Percentiles rank a stretch among this genome's conserved stretches.
Conservation (phyloP, 2,113 vertebrate genomes). For the Proterorhinus semilunaris region DNA sequence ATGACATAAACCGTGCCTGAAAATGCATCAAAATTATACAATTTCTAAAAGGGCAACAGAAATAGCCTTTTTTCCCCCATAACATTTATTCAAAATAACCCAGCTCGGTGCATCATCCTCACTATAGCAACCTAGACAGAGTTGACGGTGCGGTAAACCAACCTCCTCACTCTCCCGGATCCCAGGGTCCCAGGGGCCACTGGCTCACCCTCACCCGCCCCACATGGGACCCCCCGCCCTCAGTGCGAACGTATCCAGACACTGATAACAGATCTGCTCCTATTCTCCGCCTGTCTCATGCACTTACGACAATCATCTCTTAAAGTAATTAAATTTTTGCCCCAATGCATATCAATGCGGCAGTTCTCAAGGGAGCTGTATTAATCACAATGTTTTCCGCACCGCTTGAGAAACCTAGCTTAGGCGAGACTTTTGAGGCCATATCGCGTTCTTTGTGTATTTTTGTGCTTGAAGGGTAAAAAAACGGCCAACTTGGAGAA, state of each 20-base stretch:
- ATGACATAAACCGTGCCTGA: neutral
- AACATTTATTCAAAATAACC: slow-evolving; percentile 23
- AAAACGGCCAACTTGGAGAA: slow-evolving; percentile 37
- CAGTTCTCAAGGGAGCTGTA: slow-evolving; percentile 65
- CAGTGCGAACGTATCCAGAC: slow-evolving; percentile 42
- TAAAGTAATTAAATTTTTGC: slow-evolving; percentile 82
- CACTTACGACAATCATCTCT: slow-evolving; percentile 77
- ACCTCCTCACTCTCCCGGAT: slow-evolving; percentile 38
- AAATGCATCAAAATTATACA: neutral
- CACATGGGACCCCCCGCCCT: slow-evolving; percentile 60
- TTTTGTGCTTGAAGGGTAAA: slow-evolving; percentile 9
- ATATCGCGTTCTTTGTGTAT: neutral
- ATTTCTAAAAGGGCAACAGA: neutral
- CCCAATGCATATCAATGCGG: slow-evolving; percentile 73
- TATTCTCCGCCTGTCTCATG: slow-evolving; percentile 65
- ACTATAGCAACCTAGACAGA: slow-evolving; percentile 47
- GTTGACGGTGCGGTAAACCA: slow-evolving; percentile 49
- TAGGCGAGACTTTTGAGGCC: slow-evolving; percentile 4
- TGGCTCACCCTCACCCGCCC: slow-evolving; percentile 38
- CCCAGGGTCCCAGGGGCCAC: slow-evolving; percentile 34
- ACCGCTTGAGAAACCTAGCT: slow-evolving; percentile 20
- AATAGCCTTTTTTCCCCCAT: neutral
- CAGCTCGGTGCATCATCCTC: slow-evolving; percentile 13
- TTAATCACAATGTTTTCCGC: slow-evolving; percentile 58
- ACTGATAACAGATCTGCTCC: slow-evolving; percentile 56